phyloP scores from a whole-genome alignment of 2,113 vertebrate species.

The Channa argus region DNA sequence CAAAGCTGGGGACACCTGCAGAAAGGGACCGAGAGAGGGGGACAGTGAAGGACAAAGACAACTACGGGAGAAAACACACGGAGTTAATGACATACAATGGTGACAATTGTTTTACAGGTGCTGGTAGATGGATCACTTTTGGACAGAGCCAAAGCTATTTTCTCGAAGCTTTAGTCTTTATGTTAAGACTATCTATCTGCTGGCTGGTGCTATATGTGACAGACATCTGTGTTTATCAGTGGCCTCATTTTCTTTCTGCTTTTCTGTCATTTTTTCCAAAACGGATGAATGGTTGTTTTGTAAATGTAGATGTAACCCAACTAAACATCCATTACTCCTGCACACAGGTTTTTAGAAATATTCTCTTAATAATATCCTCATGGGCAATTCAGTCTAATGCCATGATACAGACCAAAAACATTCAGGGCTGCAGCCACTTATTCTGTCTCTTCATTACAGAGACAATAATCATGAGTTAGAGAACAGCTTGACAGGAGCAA shows the following conservation, averaged over 20 bases:
- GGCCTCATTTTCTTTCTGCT: too few relatives aligned
- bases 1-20: too few relatives aligned
- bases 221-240: too few relatives aligned
- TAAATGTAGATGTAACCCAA: background rate
- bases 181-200: too few relatives aligned
- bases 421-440: constrained; percentile 9
- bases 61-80: too few relatives aligned
- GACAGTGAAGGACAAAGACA: too few relatives aligned
- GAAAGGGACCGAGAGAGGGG: too few relatives aligned
- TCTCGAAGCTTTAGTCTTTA: background rate
- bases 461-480: background rate
- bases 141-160: background rate
- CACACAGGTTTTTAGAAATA: constrained; percentile 19
- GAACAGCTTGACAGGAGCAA: background rate
- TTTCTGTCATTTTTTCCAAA: background rate
- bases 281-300: background rate
- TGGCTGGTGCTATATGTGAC: too few relatives aligned
- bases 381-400: constrained; percentile 22
- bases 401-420: constrained; percentile 30
- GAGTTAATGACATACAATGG: too few relatives aligned
- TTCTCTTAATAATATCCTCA: constrained; percentile 37
- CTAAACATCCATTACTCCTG: constrained; percentile 7
- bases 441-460: constrained; percentile 23
- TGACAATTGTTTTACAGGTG: too few relatives aligned
- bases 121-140: too few relatives aligned